Evolutionary conservation across 2,797 vertebrate genomes (phyloP), one percentile per base, ranked within the genome.

Genomic region (Threskiornis aethiopicus): DNA sequence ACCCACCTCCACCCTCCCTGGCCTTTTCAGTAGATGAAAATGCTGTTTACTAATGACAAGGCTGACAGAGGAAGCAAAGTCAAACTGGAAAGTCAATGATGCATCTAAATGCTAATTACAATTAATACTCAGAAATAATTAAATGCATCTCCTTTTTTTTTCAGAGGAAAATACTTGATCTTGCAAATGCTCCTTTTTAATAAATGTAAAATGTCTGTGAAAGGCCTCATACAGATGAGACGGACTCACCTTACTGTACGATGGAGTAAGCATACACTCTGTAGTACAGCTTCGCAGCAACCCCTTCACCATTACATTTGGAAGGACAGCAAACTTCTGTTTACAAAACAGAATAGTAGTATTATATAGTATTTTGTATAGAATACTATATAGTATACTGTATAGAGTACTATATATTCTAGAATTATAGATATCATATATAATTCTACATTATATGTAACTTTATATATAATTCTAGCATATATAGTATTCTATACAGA

Each of bases 61-160:
- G 55, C 33, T 82, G 58, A 84, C 79, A 84, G 52, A 66, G 66
- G 54, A 41, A 83, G 61, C 24, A 39, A 86, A 78, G 33, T 73
- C 64, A 41, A 73, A 78, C 15, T 54, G 47, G 37, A 42, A 66
- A 75, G 47, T 75, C 69, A 28, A 39, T 42, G 37, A 49, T 76
- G 59, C 62, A 65, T 81, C 64, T 78, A 80, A 81, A 71, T 75
- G 41, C 62, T 70, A 70, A 78, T 82, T 91, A 55, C 41, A 72
- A 13, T 93, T 84, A 96, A 92, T 83, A 92, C 28, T 83, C 65
- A n/a, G 57, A 86, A 89, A 84, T 77, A 92, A 78, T 77, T 62
- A 72, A 77, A 52, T 21, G 41, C 76, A 66, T 52, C n/a, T 70
- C 57, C 31, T 59, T 57, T 47, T 65, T 76, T 76, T 64, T 66